Base-by-base conservation (phyloP, 1,140 invertebrate genomes). In the Sweltsa coloradensis region DNA sequence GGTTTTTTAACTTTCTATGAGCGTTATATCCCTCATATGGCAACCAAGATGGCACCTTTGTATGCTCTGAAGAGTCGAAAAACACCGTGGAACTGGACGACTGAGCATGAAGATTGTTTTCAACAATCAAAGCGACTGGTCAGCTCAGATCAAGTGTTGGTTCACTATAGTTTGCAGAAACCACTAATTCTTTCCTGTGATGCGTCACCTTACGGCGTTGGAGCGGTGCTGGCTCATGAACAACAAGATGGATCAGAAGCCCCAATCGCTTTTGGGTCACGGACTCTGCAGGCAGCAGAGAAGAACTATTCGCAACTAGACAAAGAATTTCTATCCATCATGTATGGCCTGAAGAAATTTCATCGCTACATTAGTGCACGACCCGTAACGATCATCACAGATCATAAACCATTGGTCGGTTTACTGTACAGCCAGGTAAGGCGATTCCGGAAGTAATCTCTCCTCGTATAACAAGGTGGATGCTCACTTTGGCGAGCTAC, bases 1-100 rank as follows among this genome's bases (percentile, higher is more conserved):
- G 63, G 60, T 4, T 42, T 65, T n/a, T 53, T 60, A 11, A 63
- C 60, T 47, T 64, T 64, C 45, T 66, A 64, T 45, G 54, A 60
- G 16, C 23, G 43, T 26, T 65, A 65, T 42, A 41, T 67, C 26
- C 49, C 47, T 53, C 29, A 62, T 11, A 37, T 19, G 23, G 4
- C 36, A 19, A 5, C 36, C 23, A 22, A 19, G n/a, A 37, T 11
- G 23, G 36, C 18, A 37, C 36, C 36, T 5, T 11, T 37, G 16
- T 19, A 16, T 11, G 11, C 36, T 37, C n/a, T 47, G 14, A 9
- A 2, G 21, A n/a, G 14, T 45, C 22, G 5, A 7, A 31, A 31
- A n/a, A 45, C 5, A 5, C 21, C 3, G 3, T 45, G 21, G 3
- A 36, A 45, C 46, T 52, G 56, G 55, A 34, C 39, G 2, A 9